Conservation (phyloP, 2,797 vertebrate genomes). For the Austrolebias charrua region DNA sequence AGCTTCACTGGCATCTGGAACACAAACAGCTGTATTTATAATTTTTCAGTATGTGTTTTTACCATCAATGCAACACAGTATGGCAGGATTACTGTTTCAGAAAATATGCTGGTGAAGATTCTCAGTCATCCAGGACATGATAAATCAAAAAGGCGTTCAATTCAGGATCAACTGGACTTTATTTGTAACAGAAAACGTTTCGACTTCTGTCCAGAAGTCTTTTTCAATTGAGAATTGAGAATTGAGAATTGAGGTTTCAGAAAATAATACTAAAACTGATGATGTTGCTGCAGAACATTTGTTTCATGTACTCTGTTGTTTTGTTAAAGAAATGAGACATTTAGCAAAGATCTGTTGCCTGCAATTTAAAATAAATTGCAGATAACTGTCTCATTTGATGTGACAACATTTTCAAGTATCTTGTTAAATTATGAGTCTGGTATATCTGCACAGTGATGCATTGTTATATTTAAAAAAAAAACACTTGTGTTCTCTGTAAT, state of each 20-base stretch:
- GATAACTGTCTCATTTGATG: not conserved
- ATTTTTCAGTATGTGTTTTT: not conserved
- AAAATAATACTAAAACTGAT: no score
- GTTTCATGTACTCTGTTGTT: not conserved
- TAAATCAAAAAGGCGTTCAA: no score
- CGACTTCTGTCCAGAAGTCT: no score
- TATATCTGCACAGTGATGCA: no score
- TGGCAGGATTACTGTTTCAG: not conserved
- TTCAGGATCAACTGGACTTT: no score
- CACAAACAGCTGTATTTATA: not conserved
- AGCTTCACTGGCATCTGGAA: not conserved
- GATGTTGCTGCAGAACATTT: not conserved
- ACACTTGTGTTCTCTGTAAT: no score
- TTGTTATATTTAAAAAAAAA: no score
- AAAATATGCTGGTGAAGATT: no score
- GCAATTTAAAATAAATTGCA: not conserved
- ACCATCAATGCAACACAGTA: not conserved
- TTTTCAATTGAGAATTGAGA: no score
- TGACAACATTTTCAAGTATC: not conserved
- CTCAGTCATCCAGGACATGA: no score
- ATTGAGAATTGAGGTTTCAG: no score
- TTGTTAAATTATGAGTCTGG: not conserved
- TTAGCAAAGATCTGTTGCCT: not conserved
- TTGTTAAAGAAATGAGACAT: not conserved
- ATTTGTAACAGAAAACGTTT: no score